A percentile compares a stretch with the other conserved stretches of the same genome.
These are phyloP conservation scores for Conger conger DNA, from an alignment of 2,113 vertebrate genomes.

Conservation along the genomic window DNA sequence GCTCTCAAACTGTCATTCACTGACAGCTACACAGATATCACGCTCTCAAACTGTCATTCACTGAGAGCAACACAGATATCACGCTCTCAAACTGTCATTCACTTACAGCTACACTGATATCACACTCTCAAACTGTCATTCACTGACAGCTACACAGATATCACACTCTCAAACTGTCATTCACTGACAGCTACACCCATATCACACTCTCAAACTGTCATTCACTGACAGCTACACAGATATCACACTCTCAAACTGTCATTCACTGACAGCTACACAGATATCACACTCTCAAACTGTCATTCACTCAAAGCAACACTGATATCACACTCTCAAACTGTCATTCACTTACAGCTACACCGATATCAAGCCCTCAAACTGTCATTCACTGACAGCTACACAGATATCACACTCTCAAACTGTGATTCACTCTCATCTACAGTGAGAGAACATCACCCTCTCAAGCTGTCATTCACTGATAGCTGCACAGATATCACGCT, in stretches of 20 bases:
- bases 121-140: neutral
- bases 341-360: neutral
- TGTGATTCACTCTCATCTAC: slow-evolving; percentile 48
- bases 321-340: no score
- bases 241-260: no score
- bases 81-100: no score
- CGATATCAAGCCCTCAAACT: neutral
- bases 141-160: no score
- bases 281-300: neutral
- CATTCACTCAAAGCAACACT: no score
- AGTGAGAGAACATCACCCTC: no score
- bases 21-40: neutral
- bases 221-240: no score
- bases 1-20: neutral
- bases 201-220: neutral
- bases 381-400: no score
- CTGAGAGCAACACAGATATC: no score
- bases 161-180: no score
- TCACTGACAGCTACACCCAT: neutral
- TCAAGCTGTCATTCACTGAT: neutral
- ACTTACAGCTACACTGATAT: neutral
- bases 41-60: neutral
- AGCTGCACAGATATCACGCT: neutral
- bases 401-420: no score
- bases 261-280: neutral